Base-by-base conservation (phyloP, 2,113 vertebrate species). In the Pseudorectes ferrugineus region DNA sequence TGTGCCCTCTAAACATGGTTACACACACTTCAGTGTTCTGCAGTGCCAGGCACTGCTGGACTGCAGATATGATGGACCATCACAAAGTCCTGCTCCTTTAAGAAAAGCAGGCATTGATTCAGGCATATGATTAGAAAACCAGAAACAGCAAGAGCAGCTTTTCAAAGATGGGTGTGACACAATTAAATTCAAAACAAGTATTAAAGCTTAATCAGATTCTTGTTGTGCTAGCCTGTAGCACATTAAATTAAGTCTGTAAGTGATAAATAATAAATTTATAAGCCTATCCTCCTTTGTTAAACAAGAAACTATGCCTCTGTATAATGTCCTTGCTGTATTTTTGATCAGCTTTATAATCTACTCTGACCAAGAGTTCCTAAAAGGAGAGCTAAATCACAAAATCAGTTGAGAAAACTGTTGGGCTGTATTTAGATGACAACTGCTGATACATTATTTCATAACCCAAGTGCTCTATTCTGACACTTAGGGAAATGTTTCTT, bases 61-160 rank as follows among this genome's bases (percentile, higher is more conserved):
- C n/a, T 80, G 46, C 46, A 80, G 42, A 31, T 21, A 31, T 2
- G 28, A 72, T 3, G 23, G 74, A 68, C 0, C 0, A 13, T 16
- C 62, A 75, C 40, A 11, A 42, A 62, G 54, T 28, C 48, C 79
- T 63, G 59, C 72, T 86, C 73, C 88, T 91, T 93, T 58, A 84
- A 71, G 51, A 59, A 38, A 70, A 71, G 17, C n/a, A 77, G 36
- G 49, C 22, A 20, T 45, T 22, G 58, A 85, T 36, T 12, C 59
- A 88, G 38, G 83, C 42, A 21, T 23, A 49, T 15, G 58, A 95
- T 89, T 77, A 94, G 55, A 93, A 97, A 91, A 93, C 26, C 86
- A 91, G 83, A 62, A 77, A 35, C 29, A 54, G 74, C 90, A 85
- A 38, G 52, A 88, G 59, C 3, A 77, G 48, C 76, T 91, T 94